Percentiles rank a stretch among this genome's conserved stretches.
Conservation (phyloP, 2,888 invertebrate species). For the Bhutanitis thaidina region DNA sequence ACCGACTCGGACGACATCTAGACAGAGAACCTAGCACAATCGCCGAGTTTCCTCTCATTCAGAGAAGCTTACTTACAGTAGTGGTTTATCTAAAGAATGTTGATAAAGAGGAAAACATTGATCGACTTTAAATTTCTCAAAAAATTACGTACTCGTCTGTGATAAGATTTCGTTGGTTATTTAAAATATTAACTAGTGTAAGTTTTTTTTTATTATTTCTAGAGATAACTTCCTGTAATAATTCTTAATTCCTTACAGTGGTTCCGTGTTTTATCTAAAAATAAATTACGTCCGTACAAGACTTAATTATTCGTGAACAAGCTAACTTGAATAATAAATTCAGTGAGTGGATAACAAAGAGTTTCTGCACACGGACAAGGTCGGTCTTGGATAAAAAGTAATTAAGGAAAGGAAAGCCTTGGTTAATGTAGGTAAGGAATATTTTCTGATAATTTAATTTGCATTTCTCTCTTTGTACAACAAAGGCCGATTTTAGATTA, state of each 20-base stretch:
- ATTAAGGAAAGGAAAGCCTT: neutral
- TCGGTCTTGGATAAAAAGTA: constrained; percentile 4
- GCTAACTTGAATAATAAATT: constrained; percentile 2
- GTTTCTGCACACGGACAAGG: constrained; percentile 3
- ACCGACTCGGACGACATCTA: no score
- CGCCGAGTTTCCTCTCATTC: no score
- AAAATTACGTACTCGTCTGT: no score
- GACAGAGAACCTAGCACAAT: no score
- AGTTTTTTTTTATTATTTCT: neutral
- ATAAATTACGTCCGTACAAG: constrained; percentile 7
- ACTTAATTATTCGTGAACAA: neutral
- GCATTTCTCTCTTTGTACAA: no score
- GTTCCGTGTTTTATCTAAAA: neutral
- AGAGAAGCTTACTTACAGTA: no score
- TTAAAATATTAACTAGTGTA: no score
- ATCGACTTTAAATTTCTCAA: no score
- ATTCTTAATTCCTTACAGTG: neutral
- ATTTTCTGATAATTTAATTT: neutral
- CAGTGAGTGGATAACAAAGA: constrained; percentile 2
- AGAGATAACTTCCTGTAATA: neutral
- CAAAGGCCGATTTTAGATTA: no score
- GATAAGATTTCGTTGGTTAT: no score
- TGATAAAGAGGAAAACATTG: no score
- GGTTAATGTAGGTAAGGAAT: neutral
- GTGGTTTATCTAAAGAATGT: no score